Evolutionary conservation across 2,113 vertebrate species (phyloP), one percentile per base, ranked within the genome.

Genomic region (Lipotes vexillifer): DNA sequence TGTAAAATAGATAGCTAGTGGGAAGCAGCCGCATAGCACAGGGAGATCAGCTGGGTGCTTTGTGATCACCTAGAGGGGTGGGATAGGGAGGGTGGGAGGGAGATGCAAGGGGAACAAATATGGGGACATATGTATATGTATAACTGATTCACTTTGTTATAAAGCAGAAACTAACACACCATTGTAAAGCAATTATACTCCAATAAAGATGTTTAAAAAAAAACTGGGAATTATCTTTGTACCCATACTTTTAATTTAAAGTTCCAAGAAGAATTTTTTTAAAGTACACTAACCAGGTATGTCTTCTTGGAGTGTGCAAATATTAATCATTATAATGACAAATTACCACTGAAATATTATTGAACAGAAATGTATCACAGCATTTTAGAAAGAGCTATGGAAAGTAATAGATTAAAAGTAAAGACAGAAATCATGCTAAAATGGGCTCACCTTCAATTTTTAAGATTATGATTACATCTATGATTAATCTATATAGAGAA

Each of bases 171-270:
- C n/a, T n/a, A n/a, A n/a, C n/a, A n/a, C n/a, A n/a, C n/a, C n/a
- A n/a, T n/a, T n/a, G n/a, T n/a, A n/a, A n/a, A n/a, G n/a, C n/a
- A n/a, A n/a, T n/a, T n/a, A n/a, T n/a, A n/a, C n/a, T 52, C 49
- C 14, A 15, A 52, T 52, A 52, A 15, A 52, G 49, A 52, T 52
- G 49, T 52, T 52, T 17, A 0, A 23, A 59, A 57, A 94, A 98
- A 98, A 97, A 25, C 81, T 92, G 78, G 49, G 96, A 92, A 97
- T 97, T 94, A 93, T 94, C 96, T 88, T 97, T 88, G 78, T 93
- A 92, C 41, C 65, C 85, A 61, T 12, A 25, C 6, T 87, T 93
- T 93, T 94, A 85, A 36, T 83, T 91, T 68, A 88, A 90, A 97
- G 91, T 84, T 71, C 46, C 27, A 90, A 87, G 66, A 90, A 14